phyloP scores from a whole-genome alignment of 2,888 invertebrate genomes.

The Petrolisthes manimaculis region DNA sequence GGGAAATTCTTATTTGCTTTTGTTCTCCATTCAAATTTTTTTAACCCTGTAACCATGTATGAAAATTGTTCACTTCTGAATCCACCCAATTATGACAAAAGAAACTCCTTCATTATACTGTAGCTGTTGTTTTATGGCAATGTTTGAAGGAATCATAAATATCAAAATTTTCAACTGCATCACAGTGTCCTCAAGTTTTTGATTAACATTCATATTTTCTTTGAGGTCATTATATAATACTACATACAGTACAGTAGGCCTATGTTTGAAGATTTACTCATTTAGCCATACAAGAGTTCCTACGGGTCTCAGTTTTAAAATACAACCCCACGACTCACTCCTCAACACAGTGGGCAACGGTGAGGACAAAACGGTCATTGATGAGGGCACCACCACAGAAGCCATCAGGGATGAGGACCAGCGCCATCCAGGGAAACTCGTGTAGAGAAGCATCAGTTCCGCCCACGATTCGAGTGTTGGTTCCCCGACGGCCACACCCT shows the following conservation, averaged over 20 bases:
- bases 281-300: not conserved
- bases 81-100: no score
- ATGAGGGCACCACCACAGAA: slow-evolving; percentile 49
- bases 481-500: slow-evolving; percentile 35
- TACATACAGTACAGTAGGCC: no score
- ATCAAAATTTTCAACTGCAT: no score
- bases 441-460: slow-evolving; percentile 30
- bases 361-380: slow-evolving; percentile 52
- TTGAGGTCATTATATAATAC: not conserved
- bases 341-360: slow-evolving; percentile 50
- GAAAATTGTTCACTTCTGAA: no score
- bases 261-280: not conserved
- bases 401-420: slow-evolving; percentile 17
- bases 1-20: no score
- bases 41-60: no score
- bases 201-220: not conserved
- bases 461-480: slow-evolving; percentile 35
- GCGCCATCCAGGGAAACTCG: slow-evolving; percentile 46
- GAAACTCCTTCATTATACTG: no score
- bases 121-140: no score
- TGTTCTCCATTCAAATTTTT: no score
- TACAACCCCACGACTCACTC: slow-evolving; percentile 6
- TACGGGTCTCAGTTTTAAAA: not conserved
- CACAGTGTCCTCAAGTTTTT: no score
- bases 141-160: no score